Evolutionary conservation across 1,140 invertebrate species (phyloP), one percentile per base, ranked within the genome.

Genomic region (Armadillidium nasatum): DNA sequence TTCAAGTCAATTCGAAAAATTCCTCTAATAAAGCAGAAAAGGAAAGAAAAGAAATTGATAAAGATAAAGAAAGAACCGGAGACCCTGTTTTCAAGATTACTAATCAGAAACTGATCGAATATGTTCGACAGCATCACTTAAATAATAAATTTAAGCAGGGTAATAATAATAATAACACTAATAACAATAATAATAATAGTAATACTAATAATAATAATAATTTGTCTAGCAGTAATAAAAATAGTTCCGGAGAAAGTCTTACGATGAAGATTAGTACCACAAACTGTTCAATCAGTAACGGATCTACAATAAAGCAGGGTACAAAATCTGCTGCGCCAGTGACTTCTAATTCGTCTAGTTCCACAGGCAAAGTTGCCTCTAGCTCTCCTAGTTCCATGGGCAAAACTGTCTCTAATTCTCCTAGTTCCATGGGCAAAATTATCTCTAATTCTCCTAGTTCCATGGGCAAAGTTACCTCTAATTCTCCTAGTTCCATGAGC

Each of bases 41-140:
- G 21, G 43, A 71, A 0, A 72, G 71, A 9, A 79, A 74, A 46
- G 72, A 76, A 21, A 60, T 76, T 67, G 50, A 60, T 60, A 76
- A 74, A 45, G 66, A 74, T 54, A 44, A 71, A 4, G 78, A 79
- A 72, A 74, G 77, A 60, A 81, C 80, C 0, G 76, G 77, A 10
- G 80, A 81, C 46, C 80, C 80, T 0, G 77, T 81, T 50, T 81
- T 81, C 46, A 81, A 79, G 69, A 81, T 81, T 66, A 81, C 80
- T 13, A 81, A 81, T 76, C 80, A 81, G 73, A 81, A 81, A 46
- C 66, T 81, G 23, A 74, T 74, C 0, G 80, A 81, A 45, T 77
- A 72, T 46, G 71, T 81, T 67, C 73, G 80, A 70, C 76, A 76
- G 13, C 79, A 80, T 43, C 73, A 78, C 43, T 74, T 76, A 46